Percentiles rank a stretch among this genome's conserved stretches.
Conservation (phyloP, 2,888 invertebrate genomes). For the Neocrepidodera transversa region DNA sequence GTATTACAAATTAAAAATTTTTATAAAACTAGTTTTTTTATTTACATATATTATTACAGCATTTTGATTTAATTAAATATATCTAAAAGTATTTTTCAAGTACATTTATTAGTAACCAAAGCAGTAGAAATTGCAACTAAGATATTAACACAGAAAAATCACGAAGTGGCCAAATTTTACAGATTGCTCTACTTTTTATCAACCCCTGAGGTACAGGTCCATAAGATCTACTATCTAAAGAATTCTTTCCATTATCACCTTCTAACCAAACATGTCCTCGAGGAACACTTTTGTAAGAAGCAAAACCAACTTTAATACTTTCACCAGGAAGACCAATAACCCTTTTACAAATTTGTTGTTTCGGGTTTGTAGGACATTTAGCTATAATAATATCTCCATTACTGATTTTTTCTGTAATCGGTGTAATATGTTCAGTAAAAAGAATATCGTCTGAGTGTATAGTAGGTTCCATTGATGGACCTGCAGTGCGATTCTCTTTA, state of each 20-base stretch:
- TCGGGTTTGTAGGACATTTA: slow-evolving; percentile 80
- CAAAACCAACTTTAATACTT: slow-evolving; percentile 61
- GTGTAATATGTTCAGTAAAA: slow-evolving; percentile 80
- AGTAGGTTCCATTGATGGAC: slow-evolving; percentile 94
- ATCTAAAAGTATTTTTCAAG: too few species aligned
- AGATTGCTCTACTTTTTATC: slow-evolving; percentile 81
- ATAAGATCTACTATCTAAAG: slow-evolving; percentile 85
- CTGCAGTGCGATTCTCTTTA: too few species aligned
- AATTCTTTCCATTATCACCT: slow-evolving; percentile 87
- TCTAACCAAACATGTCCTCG: slow-evolving; percentile 90
- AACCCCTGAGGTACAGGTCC: slow-evolving; percentile 90
- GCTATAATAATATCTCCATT: slow-evolving; percentile 88
- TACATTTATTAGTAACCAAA: too few species aligned
- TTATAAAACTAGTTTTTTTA: too few species aligned
- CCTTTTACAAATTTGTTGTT: slow-evolving; percentile 84
- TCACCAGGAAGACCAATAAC: slow-evolving; percentile 82
- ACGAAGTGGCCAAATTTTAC: slow-evolving; percentile 75
- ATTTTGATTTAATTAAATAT: too few species aligned
- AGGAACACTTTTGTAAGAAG: slow-evolving; percentile 70
- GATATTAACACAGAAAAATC: slow-evolving; percentile 35
- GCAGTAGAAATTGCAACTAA: too few species aligned
- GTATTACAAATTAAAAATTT: too few species aligned
- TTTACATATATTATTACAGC: too few species aligned
- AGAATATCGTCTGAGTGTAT: slow-evolving; percentile 82
- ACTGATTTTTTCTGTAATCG: slow-evolving; percentile 67